A percentile compares a stretch with the other conserved stretches of the same genome.
These are phyloP conservation scores for Heterochromis multidens DNA, from an alignment of 2,113 vertebrate species.

Conservation along the genomic window DNA sequence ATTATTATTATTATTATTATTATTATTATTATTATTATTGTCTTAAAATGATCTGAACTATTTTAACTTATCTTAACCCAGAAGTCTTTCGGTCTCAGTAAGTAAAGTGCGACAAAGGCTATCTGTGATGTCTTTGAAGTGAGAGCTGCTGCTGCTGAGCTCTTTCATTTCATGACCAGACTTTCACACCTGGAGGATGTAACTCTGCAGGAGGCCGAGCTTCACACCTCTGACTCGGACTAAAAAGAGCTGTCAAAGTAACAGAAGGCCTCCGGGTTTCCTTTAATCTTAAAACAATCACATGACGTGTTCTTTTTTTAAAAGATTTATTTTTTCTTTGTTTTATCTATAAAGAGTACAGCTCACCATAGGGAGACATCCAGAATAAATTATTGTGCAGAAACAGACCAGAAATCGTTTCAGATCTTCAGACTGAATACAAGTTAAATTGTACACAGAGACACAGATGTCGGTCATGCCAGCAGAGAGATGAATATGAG, in stretches of 20 bases:
- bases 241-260: background rate
- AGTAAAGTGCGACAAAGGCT: background rate
- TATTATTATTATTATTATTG: background rate
- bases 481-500: background rate
- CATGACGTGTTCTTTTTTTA: background rate
- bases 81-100: background rate
- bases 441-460: background rate
- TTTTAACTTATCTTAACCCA: background rate
- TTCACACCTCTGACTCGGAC: background rate
- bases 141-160: background rate
- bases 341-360: background rate
- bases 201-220: constrained; percentile 4
- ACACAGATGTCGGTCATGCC: background rate
- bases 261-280: background rate
- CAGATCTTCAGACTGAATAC: background rate
- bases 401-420: background rate
- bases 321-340: background rate
- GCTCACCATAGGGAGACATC: constrained; percentile 59
- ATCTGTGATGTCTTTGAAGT: constrained; percentile 8
- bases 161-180: background rate
- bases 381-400: constrained; percentile 32
- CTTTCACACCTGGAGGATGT: constrained; percentile 32
- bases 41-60: background rate
- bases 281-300: background rate
- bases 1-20: background rate